Evolutionary conservation across 1,140 invertebrate genomes (phyloP), one percentile per base, ranked within the genome.

Genomic region (Musca domestica): DNA sequence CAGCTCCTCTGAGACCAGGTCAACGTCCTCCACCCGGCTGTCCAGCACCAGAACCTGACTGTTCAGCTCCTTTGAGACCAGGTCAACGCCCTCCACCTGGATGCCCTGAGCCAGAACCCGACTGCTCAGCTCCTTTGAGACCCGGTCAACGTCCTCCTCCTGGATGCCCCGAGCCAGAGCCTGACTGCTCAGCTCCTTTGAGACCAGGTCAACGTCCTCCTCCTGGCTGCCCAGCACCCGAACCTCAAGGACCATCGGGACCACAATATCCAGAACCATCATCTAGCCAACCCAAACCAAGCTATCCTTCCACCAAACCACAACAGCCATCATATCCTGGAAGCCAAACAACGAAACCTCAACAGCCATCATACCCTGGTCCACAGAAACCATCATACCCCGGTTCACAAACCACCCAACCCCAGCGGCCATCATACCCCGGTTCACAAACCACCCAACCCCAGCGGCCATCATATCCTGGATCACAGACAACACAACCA

Each of bases 371-470:
- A 22, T 69, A 69, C 20, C 66, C 15, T 34, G 23, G 30, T 49
- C n/a, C 49, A 12, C 61, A 64, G 27, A 27, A 64, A 17, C 68
- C 68, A 4, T 27, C 63, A 17, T 66, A 69, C 52, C 69, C 69
- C 6, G 64, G 14, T 30, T 19, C 64, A 14, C 65, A 54, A 56
- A 56, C 47, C 25, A 47, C n/a, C 23, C 49, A 51, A 63, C 23
- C 51, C 9, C 63, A 64, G 30, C 51, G 56, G 15, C 68, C 68
- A 2, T 30, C 64, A 19, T 66, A 69, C 52, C 69, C 69, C 14
- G 64, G 14, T 30, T 19, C 64, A 20, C 65, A 46, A 64, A 23
- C 58, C 15, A 64, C 67, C 14, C n/a, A 64, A 20, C 69, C 68
- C 63, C 67, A 47, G 20, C 52, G 48, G 20, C 68, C 61, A 12